A percentile compares a stretch with the other conserved stretches of the same genome.
Conservation (phyloP, 2,113 vertebrate genomes). For the Chrysemys picta region DNA sequence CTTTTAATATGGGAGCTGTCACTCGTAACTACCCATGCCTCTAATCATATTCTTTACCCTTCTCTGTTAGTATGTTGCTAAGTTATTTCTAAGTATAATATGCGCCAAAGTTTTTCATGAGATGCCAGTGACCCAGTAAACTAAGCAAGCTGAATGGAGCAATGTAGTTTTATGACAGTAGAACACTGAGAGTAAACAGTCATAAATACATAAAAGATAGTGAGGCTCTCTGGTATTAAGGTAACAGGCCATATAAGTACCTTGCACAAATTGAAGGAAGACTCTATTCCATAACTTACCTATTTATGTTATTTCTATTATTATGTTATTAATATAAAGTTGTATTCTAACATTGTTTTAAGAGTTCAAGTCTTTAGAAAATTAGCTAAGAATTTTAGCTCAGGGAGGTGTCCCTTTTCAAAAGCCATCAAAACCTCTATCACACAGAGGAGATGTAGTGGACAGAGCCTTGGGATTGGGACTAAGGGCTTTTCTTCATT, state of each 20-base stretch:
- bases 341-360: neutral
- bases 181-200: neutral
- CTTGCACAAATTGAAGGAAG: neutral
- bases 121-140: neutral
- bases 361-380: neutral
- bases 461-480: neutral
- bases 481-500: too few species aligned
- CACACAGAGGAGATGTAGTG: accelerated
- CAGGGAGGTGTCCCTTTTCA: neutral
- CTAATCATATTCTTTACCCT: accelerated
- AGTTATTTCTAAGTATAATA: neutral
- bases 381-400: neutral
- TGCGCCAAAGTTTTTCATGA: neutral
- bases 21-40: neutral
- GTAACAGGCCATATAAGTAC: accelerated
- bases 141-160: accelerated
- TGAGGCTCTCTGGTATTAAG: accelerated
- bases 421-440: neutral
- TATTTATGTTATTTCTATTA: neutral
- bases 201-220: accelerated
- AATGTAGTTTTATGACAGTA: neutral
- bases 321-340: neutral
- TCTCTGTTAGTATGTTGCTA: neutral
- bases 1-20: neutral
- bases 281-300: accelerated